Conservation (phyloP, 2,113 vertebrate species). For the Isurus oxyrinchus region DNA sequence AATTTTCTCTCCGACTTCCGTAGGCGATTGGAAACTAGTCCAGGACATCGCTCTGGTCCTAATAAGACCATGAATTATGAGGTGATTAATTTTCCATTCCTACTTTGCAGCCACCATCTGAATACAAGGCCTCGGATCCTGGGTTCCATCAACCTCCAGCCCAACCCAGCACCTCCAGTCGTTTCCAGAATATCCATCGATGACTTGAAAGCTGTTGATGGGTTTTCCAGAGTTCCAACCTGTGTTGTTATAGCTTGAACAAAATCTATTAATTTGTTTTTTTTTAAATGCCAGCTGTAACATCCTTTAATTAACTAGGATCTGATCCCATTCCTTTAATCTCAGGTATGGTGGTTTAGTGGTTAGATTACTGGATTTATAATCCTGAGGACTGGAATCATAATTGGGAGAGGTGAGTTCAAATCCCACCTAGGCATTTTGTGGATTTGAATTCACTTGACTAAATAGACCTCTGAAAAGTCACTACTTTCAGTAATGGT, state of each 20-base stretch:
- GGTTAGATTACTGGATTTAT: not conserved
- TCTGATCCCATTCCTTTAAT: not conserved
- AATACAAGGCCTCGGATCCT: not conserved
- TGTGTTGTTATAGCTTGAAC: not conserved
- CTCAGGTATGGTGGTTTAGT: not conserved
- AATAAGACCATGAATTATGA: not conserved
- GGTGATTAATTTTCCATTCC: no score
- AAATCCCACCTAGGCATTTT: not conserved
- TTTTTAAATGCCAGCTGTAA: not conserved
- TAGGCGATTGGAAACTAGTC: no score
- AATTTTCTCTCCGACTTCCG: not conserved
- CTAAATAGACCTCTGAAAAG: not conserved
- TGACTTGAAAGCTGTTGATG: not conserved
- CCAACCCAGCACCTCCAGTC: not conserved
- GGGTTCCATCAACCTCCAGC: not conserved
- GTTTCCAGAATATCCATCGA: not conserved
- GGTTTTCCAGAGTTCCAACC: not conserved
- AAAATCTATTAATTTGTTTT: not conserved
- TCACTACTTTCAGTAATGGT: not conserved
- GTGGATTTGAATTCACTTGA: not conserved
- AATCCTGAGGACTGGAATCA: not conserved
- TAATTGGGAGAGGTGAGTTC: not conserved
- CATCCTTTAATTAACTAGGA: not conserved
- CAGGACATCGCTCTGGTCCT: not conserved
- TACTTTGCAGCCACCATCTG: no score